Conservation (phyloP, 2,888 invertebrate genomes). For the Synanthedon vespiformis region DNA sequence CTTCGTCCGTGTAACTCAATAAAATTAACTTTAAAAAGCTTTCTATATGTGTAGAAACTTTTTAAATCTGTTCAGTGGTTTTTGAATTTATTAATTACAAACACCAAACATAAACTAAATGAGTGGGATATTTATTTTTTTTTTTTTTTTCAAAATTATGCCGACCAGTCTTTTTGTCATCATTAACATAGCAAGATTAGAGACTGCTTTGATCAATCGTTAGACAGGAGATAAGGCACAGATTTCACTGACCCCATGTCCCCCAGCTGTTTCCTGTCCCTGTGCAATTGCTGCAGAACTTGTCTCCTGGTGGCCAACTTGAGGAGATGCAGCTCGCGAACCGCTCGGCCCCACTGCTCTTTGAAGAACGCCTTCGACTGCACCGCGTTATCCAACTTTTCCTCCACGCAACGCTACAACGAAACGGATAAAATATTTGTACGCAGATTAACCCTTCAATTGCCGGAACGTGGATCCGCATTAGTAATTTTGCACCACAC, state of each 20-base stretch:
- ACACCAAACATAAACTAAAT: too few species aligned
- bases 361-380: slow-evolving; percentile 81
- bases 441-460: too few species aligned
- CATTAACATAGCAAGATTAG: slow-evolving; percentile 1
- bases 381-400: slow-evolving; percentile 73
- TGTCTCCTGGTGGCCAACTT: slow-evolving; percentile 67
- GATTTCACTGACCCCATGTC: slow-evolving; percentile 24
- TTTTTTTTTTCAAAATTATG: too few species aligned
- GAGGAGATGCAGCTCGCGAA: slow-evolving; percentile 74
- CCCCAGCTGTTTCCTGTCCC: slow-evolving; percentile 36
- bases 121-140: too few species aligned
- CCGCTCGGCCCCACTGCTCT: slow-evolving; percentile 78
- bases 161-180: neutral
- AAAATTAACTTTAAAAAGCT: too few species aligned
- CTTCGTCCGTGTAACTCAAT: too few species aligned
- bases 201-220: neutral
- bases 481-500: too few species aligned
- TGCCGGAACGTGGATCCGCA: too few species aligned
- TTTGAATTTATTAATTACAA: too few species aligned
- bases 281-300: slow-evolving; percentile 61
- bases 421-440: too few species aligned
- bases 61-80: too few species aligned
- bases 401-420: slow-evolving; percentile 68
- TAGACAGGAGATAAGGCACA: neutral
- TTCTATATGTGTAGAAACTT: too few species aligned